These are phyloP conservation scores for Drosophila chauvacae DNA, from an alignment of 1,140 invertebrate species.

Conservation along the genomic window DNA sequence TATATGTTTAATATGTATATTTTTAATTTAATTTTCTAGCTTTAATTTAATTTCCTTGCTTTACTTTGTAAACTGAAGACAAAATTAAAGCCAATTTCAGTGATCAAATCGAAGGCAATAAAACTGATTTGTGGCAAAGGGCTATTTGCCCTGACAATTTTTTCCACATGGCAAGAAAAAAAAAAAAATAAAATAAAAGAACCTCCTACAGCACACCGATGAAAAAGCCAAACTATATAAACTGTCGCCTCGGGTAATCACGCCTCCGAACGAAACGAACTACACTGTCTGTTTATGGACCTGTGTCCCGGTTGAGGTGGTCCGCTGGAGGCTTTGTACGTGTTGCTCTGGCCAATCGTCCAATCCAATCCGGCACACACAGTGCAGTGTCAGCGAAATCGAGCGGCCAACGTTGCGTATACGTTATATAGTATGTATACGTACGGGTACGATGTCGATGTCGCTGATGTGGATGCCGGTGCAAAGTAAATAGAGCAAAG, in stretches of 20 bases:
- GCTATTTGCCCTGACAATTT: conserved; percentile 16
- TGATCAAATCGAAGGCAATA: conserved; percentile 4
- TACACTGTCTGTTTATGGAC: background rate
- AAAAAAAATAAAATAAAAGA: background rate
- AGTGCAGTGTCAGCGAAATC: conserved; percentile 40
- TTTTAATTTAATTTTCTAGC: background rate
- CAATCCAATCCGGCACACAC: background rate
- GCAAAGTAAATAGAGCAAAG: conserved; percentile 59
- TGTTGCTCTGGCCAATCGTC: conserved; percentile 45
- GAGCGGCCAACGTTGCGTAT: conserved; percentile 35
- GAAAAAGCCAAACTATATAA: conserved; percentile 29
- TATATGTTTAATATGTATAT: no score
- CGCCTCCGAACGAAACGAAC: conserved; percentile 24
- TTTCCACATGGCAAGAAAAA: conserved; percentile 7
- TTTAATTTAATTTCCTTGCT: background rate
- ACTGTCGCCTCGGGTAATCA: conserved; percentile 40
- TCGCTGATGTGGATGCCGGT: conserved; percentile 47
- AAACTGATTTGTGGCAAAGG: conserved; percentile 7
- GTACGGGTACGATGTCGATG: conserved; percentile 10
- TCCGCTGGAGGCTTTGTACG: conserved; percentile 23
- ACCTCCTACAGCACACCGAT: conserved; percentile 1
- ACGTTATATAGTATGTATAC: conserved; percentile 21
- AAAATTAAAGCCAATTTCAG: background rate
- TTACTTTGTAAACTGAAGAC: background rate
- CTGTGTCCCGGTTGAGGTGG: background rate